Evolutionary conservation across 2,797 vertebrate species (phyloP).

Genomic region (Todus mexicanus): DNA sequence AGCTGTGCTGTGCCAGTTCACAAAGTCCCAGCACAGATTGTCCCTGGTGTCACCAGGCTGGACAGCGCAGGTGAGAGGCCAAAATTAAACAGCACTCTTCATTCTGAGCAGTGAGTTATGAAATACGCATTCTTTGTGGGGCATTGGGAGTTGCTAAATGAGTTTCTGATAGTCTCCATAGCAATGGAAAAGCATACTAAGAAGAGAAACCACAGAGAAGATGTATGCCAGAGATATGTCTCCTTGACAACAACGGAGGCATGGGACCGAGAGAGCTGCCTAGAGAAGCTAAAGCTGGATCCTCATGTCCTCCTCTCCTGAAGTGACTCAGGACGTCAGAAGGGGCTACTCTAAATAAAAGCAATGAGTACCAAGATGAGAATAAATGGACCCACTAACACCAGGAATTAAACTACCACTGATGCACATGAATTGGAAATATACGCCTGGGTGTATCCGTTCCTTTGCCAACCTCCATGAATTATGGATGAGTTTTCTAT

Average conservation of each 20-base stretch:
- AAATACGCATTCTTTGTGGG: constrained; percentile 25
- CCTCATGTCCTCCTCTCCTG: not conserved
- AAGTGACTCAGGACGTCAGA: not conserved
- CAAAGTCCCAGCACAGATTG: not conserved
- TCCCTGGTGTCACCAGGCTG: not conserved
- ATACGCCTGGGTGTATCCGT: not conserved
- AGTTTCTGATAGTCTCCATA: constrained; percentile 65
- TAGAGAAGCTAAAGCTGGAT: constrained; percentile 24
- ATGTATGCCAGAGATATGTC: constrained; percentile 48
- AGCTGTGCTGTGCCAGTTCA: not conserved
- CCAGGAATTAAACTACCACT: not conserved
- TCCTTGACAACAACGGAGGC: constrained; percentile 56
- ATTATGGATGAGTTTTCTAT: not conserved
- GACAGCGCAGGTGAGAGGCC: not conserved
- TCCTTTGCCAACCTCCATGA: not conserved
- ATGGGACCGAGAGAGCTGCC: not conserved
- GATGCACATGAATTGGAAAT: not conserved
- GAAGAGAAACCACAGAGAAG: constrained; percentile 41
- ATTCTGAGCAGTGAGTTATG: not conserved
- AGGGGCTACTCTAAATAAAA: not conserved
- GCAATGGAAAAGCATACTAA: constrained; percentile 55
- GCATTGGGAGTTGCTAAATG: constrained; percentile 45
- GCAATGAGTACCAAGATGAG: not conserved
- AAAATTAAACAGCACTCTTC: not conserved
- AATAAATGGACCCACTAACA: not conserved